Percentiles rank a stretch among this genome's conserved stretches.
Conservation (phyloP, 2,113 vertebrate species). For the Australoheros scitulus region DNA sequence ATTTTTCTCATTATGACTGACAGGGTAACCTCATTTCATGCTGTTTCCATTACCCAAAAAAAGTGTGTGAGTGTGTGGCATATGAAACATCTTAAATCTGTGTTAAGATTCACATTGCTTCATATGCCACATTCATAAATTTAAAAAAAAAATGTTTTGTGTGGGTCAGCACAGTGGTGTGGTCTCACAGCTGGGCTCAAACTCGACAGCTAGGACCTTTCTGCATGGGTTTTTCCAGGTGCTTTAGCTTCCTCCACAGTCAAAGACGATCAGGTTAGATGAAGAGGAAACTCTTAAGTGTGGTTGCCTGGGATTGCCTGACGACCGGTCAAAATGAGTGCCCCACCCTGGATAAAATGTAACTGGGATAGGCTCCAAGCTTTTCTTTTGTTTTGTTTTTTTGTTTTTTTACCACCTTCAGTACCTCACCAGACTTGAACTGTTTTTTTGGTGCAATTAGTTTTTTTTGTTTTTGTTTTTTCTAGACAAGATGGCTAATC, state of each 20-base stretch:
- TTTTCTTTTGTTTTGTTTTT: slow-evolving; percentile 3
- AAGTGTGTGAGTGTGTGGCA: neutral
- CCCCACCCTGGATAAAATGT: neutral
- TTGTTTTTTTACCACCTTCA: neutral
- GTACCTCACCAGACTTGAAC: neutral
- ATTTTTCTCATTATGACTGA: neutral
- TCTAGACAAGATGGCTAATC: neutral
- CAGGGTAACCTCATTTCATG: neutral
- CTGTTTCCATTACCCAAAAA: neutral
- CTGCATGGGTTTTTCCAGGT: neutral
- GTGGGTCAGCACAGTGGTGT: neutral
- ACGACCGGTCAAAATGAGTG: neutral
- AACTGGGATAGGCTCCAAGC: neutral
- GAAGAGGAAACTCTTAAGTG: neutral
- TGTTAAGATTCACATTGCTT: neutral
- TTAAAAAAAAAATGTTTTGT: neutral
- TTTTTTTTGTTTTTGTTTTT: neutral
- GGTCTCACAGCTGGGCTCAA: neutral
- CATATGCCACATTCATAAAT: neutral
- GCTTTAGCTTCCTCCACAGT: neutral
- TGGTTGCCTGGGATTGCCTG: neutral
- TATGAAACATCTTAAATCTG: neutral
- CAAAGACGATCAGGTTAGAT: neutral
- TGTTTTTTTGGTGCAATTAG: too few species aligned
- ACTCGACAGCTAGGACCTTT: neutral